Conservation (phyloP, 2,888 invertebrate species). For the Macroteleia sp. region DNA sequence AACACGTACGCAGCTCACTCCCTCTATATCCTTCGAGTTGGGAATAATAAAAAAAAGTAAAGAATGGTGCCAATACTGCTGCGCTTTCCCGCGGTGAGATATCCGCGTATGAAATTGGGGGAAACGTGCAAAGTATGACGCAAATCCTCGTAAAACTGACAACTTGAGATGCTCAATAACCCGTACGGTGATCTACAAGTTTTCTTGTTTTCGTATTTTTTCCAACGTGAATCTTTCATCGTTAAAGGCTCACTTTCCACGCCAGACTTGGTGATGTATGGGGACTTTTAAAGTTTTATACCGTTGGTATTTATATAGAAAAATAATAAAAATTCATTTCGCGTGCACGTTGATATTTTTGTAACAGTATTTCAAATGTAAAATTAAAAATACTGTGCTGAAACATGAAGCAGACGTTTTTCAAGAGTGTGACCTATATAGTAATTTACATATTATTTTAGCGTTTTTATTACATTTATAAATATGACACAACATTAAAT, state of each 20-base stretch:
- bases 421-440: no score
- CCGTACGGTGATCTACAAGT: conserved; percentile 66
- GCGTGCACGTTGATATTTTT: no score
- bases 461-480: no score
- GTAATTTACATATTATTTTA: no score
- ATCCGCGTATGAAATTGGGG: conserved; percentile 64
- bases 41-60: conserved; percentile 64
- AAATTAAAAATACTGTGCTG: no score
- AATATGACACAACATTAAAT: no score
- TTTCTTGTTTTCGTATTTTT: conserved; percentile 62
- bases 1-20: conserved; percentile 20
- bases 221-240: conserved; percentile 56
- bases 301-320: conserved; percentile 44
- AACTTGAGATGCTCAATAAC: conserved; percentile 75
- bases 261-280: conserved; percentile 60
- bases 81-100: conserved; percentile 64
- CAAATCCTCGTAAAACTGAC: conserved; percentile 73
- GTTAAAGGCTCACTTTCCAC: conserved; percentile 60
- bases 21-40: conserved; percentile 35
- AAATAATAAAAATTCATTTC: no score
- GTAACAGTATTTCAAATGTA: no score
- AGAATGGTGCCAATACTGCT: conserved; percentile 68
- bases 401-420: no score
- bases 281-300: conserved; percentile 53
- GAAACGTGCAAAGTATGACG: conserved; percentile 72